phyloP scores from a whole-genome alignment of 2,888 invertebrate species.

The Lumbricus terrestris region DNA sequence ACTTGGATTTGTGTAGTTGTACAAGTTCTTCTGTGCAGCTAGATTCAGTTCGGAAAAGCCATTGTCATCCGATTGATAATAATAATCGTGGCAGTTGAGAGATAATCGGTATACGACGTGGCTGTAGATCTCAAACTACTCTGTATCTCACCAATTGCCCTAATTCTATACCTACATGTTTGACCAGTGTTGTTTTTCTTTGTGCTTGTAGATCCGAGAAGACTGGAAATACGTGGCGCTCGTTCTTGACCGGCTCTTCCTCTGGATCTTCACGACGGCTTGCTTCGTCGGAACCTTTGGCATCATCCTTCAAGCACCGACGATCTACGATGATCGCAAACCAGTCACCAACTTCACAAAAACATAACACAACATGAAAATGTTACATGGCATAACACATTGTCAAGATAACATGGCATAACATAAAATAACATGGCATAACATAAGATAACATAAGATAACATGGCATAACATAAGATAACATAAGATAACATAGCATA shows the following conservation, averaged over 20 bases:
- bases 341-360: slow-evolving; percentile 32
- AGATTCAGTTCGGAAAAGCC: too few relatives aligned
- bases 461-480: too few relatives aligned
- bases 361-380: neutral
- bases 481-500: too few relatives aligned
- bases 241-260: slow-evolving; percentile 86
- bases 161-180: too few relatives aligned
- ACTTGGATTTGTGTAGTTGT: too few relatives aligned
- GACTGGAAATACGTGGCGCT: slow-evolving; percentile 96
- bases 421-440: neutral
- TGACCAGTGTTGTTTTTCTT: neutral
- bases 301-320: slow-evolving; percentile 59
- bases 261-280: slow-evolving; percentile 91
- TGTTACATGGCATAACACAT: neutral
- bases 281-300: slow-evolving; percentile 75
- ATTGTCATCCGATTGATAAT: too few relatives aligned
- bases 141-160: too few relatives aligned
- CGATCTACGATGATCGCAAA: slow-evolving; percentile 50
- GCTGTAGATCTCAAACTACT: too few relatives aligned
- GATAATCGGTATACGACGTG: too few relatives aligned
- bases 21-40: too few relatives aligned
- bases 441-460: neutral
- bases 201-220: slow-evolving; percentile 60
- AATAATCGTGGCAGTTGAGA: too few relatives aligned
- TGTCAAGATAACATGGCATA: neutral